A percentile compares a stretch with the other conserved stretches of the same genome.
phyloP scores from a whole-genome alignment of 2,888 invertebrate genomes.

The Synanthedon tipuliformis region DNA sequence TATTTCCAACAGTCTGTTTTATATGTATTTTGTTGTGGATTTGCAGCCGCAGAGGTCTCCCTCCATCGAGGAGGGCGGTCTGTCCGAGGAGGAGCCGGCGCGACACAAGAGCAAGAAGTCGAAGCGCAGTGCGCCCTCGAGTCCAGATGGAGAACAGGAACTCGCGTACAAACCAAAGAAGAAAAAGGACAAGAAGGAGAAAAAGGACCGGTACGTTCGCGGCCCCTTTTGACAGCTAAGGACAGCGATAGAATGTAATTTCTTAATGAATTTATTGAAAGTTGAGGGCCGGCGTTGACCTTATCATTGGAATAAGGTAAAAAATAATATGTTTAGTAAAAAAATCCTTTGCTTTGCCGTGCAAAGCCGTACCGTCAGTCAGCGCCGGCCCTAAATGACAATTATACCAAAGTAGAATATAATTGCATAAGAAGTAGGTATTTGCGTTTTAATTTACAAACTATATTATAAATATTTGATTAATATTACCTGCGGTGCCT shows the following conservation, averaged over 20 bases:
- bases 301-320: too few relatives aligned
- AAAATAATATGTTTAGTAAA: too few relatives aligned
- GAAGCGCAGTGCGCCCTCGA: slow-evolving; percentile 55
- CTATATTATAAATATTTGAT: too few relatives aligned
- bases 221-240: neutral
- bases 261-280: too few relatives aligned
- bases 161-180: slow-evolving; percentile 53
- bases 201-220: slow-evolving; percentile 45
- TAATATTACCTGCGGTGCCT: too few relatives aligned
- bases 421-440: too few relatives aligned
- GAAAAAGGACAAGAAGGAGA: slow-evolving; percentile 64
- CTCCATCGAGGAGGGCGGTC: slow-evolving; percentile 51
- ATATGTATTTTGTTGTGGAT: neutral
- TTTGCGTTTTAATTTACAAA: too few relatives aligned
- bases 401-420: too few relatives aligned
- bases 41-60: slow-evolving; percentile 35
- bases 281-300: neutral
- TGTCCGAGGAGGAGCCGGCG: slow-evolving; percentile 54
- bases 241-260: neutral
- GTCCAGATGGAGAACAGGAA: slow-evolving; percentile 35
- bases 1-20: neutral
- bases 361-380: too few relatives aligned
- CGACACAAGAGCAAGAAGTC: slow-evolving; percentile 49
- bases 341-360: too few relatives aligned
- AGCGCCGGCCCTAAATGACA: too few relatives aligned